These are phyloP conservation scores for Sesamia inferens DNA, from an alignment of 2,888 invertebrate species.

Conservation along the genomic window DNA sequence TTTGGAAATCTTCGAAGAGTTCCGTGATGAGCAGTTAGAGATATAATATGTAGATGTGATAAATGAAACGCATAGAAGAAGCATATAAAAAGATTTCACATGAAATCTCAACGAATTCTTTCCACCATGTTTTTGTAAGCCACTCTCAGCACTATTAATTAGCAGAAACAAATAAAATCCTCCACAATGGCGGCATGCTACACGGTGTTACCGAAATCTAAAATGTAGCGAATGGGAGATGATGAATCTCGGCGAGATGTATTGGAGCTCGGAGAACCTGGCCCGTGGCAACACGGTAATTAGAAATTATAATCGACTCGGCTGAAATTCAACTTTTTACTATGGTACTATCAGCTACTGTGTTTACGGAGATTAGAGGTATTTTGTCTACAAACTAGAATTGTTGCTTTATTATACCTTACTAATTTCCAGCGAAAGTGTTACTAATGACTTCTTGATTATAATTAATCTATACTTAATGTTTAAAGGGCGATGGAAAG, in stretches of 20 bases:
- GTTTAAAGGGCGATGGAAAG: too few relatives aligned
- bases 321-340: slow-evolving; percentile 43
- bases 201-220: slow-evolving; percentile 38
- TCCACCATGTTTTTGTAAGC: neutral
- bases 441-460: neutral
- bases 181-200: slow-evolving; percentile 26
- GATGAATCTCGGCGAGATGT: slow-evolving; percentile 26
- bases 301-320: slow-evolving; percentile 70
- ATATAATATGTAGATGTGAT: neutral
- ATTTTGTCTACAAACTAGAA: neutral
- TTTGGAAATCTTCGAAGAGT: neutral
- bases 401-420: neutral
- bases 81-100: neutral
- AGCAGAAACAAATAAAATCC: slow-evolving; percentile 55
- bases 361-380: slow-evolving; percentile 26
- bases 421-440: neutral
- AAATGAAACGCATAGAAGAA: neutral
- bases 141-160: slow-evolving; percentile 18
- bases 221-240: slow-evolving; percentile 42
- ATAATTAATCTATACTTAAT: too few relatives aligned
- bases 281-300: slow-evolving; percentile 63
- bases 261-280: slow-evolving; percentile 16
- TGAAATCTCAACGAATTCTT: slow-evolving; percentile 15
- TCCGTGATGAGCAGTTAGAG: neutral
- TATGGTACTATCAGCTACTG: slow-evolving; percentile 51